A percentile compares a stretch with the other conserved stretches of the same genome.
Evolutionary conservation across 2,888 invertebrate genomes (phyloP).

Genomic region (Didymodactylos carnosus): DNA sequence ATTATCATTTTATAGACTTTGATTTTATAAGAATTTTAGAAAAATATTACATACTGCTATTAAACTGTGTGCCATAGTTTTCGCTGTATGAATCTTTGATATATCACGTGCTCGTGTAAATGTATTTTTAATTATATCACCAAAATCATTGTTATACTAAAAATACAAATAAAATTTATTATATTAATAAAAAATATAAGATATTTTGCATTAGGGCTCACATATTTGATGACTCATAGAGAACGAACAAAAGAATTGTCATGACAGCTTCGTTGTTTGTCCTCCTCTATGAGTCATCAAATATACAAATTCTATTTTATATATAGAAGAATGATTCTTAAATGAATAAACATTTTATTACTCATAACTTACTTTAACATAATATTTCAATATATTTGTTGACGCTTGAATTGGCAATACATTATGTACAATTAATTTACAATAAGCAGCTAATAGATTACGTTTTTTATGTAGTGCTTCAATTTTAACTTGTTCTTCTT

Average conservation of each 20-base stretch:
- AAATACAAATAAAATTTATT: not conserved
- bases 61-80: conserved; percentile 53
- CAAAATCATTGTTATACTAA: conserved; percentile 91
- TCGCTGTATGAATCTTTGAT: conserved; percentile 80
- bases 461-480: conserved; percentile 86
- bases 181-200: not conserved
- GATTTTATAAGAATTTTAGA: too few species aligned
- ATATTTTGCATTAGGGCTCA: not conserved
- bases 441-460: conserved; percentile 84
- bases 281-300: too few species aligned
- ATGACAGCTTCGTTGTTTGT: too few species aligned
- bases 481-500: conserved; percentile 38
- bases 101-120: conserved; percentile 88
- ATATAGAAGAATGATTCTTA: too few species aligned
- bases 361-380: conserved; percentile 67
- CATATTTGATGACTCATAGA: too few species aligned
- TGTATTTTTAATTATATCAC: conserved; percentile 91
- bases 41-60: not conserved
- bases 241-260: too few species aligned
- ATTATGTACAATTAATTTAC: conserved; percentile 91
- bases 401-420: conserved; percentile 71
- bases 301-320: not conserved
- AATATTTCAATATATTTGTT: conserved; percentile 88
- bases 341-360: too few species aligned
- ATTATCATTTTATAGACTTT: too few species aligned